phyloP scores from a whole-genome alignment of 2,888 invertebrate genomes.

The Apodemia duryi region DNA sequence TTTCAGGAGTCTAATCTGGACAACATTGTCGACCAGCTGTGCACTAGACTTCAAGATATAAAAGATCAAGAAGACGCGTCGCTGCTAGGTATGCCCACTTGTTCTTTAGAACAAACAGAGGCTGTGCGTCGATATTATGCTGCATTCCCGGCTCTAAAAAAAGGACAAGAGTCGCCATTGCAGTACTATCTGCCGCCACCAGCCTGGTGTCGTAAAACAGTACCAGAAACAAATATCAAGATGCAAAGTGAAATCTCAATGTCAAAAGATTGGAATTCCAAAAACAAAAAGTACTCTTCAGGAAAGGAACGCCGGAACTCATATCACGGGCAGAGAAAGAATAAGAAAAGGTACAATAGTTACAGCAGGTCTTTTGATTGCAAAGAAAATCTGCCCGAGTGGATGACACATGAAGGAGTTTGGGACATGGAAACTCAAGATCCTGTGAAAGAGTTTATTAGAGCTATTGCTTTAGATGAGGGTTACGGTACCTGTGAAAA shows the following conservation, averaged over 20 bases:
- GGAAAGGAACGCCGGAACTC: slow-evolving; percentile 68
- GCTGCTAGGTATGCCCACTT: slow-evolving; percentile 74
- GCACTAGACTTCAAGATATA: slow-evolving; percentile 86
- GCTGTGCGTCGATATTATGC: slow-evolving; percentile 87
- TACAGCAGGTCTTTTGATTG: slow-evolving; percentile 67
- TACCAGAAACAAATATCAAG: slow-evolving; percentile 49
- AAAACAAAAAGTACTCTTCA: slow-evolving; percentile 55
- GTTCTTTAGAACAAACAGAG: slow-evolving; percentile 79
- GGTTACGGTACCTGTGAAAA: slow-evolving; percentile 76
- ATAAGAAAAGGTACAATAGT: slow-evolving; percentile 60
- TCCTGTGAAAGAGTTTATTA: slow-evolving; percentile 69
- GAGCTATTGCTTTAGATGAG: slow-evolving; percentile 69
- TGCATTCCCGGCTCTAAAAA: slow-evolving; percentile 85
- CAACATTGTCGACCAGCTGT: slow-evolving; percentile 90
- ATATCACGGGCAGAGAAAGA: slow-evolving; percentile 60
- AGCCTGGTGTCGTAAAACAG: slow-evolving; percentile 63
- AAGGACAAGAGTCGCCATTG: slow-evolving; percentile 65
- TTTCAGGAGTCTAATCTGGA: slow-evolving; percentile 89
- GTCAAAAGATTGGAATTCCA: slow-evolving; percentile 59
- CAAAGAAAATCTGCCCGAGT: slow-evolving; percentile 73
- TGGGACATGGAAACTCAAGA: slow-evolving; percentile 75
- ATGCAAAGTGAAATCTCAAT: slow-evolving; percentile 64
- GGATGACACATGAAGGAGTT: slow-evolving; percentile 74
- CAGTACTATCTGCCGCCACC: slow-evolving; percentile 70
- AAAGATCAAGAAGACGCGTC: slow-evolving; percentile 65